Percentiles rank a stretch among this genome's conserved stretches.
Evolutionary conservation across 2,113 vertebrate genomes (phyloP).

Genomic region (Elgaria multicarinata): DNA sequence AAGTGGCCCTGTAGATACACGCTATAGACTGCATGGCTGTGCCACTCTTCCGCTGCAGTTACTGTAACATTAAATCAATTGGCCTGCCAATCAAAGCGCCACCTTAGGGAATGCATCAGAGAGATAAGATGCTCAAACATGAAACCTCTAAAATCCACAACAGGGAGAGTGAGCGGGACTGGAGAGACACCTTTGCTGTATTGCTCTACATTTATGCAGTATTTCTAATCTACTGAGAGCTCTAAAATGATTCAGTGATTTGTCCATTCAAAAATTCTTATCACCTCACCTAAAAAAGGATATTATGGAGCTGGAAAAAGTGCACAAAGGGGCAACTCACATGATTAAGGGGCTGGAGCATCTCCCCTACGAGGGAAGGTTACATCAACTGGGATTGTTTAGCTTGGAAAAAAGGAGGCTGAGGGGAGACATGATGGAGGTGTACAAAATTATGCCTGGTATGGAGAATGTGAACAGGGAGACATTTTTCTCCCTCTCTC

Average conservation of each 20-base stretch:
- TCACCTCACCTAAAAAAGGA: too few relatives aligned
- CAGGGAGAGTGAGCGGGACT: background rate
- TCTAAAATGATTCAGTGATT: background rate
- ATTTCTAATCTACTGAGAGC: background rate
- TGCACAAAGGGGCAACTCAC: too few relatives aligned
- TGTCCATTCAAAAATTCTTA: background rate
- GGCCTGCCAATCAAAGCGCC: slow-evolving; percentile 47
- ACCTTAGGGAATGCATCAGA: slow-evolving; percentile 34
- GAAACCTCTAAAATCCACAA: slow-evolving; percentile 25
- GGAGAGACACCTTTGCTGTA: background rate
- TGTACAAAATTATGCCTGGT: too few relatives aligned
- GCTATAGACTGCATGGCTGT: slow-evolving; percentile 20
- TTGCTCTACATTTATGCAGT: too few relatives aligned
- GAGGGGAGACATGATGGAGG: too few relatives aligned
- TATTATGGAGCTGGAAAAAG: too few relatives aligned
- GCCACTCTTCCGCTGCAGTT: slow-evolving; percentile 35
- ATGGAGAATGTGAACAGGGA: too few relatives aligned
- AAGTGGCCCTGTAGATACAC: slow-evolving; percentile 49
- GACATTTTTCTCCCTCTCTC: too few relatives aligned
- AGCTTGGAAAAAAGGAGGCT: too few relatives aligned
- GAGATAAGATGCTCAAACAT: slow-evolving; percentile 43
- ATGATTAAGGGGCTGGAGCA: too few relatives aligned
- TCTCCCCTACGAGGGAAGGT: too few relatives aligned
- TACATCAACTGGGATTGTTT: too few relatives aligned
- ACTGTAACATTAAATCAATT: slow-evolving; percentile 46